These are phyloP conservation scores for Actenoides lindsayi DNA, from an alignment of 2,113 vertebrate genomes.

Conservation along the genomic window DNA sequence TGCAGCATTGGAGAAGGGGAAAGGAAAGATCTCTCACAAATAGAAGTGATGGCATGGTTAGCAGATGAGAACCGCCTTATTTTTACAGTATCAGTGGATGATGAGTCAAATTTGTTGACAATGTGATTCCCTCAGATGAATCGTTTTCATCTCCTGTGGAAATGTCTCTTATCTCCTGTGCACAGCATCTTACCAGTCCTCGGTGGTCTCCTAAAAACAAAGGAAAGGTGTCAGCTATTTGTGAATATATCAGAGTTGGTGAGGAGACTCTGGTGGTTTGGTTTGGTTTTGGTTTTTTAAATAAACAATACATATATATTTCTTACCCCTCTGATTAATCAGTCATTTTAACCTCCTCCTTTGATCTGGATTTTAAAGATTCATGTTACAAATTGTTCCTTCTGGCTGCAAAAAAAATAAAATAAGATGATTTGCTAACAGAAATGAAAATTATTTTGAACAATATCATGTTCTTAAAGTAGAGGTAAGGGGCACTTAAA, in stretches of 20 bases:
- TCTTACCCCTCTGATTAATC: not conserved
- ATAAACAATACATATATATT: not conserved
- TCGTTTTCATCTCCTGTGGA: not conserved
- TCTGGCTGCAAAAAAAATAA: not conserved
- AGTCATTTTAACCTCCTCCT: not conserved
- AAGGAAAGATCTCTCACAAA: not conserved
- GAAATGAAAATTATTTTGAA: not conserved
- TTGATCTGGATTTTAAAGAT: not conserved
- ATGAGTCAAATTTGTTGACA: not conserved
- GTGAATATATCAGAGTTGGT: not conserved
- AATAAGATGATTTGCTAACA: not conserved
- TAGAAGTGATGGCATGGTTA: not conserved
- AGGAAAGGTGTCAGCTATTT: not conserved
- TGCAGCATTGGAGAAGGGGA: constrained; percentile 39
- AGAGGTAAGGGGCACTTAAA: not conserved
- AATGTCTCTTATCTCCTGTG: not conserved
- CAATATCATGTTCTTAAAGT: not conserved
- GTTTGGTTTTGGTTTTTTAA: not conserved
- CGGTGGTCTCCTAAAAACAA: not conserved
- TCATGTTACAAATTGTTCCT: not conserved
- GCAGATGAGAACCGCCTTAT: not conserved
- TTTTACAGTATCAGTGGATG: not conserved
- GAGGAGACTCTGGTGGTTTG: not conserved
- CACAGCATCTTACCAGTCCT: not conserved
- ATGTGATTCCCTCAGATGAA: not conserved